Base-by-base conservation (phyloP, 2,797 vertebrate genomes). In the Hemitrygon akajei region DNA sequence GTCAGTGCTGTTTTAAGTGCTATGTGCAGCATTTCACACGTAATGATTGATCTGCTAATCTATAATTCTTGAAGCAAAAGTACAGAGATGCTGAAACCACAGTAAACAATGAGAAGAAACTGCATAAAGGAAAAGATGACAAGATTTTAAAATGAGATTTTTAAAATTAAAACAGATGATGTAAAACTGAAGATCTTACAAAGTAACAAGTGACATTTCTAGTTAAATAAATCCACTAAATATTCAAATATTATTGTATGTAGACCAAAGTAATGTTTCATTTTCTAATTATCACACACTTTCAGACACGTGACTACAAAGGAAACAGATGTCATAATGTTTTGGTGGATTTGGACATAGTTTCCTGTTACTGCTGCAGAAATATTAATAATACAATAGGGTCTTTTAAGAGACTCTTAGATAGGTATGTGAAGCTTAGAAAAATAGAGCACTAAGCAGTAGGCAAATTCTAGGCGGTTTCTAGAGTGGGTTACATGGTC, bases 291-390 rank as follows among this genome's bases (percentile, higher is more conserved):
- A 30, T 30, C 73, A 76, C 25, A 34, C 4, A 79, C 12, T 34
- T 37, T 79, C 14, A 30, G n/a, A 34, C 11, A 79, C 37, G 34
- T 2, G n/a, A 79, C 77, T 37, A 81, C 40, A 93, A 18, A 40
- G 91, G 93, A 71, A 87, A 93, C 77, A 63, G 89, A 86, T 94
- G 94, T 91, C 77, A 47, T 75, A 93, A 87, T 94, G 94, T 93
- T n/a, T 92, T 75, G 81, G 93, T 94, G 94, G 94, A 94, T 94
- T 76, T 94, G 95, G 95, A 95, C 95, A 94, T 71, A 47, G 93
- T 94, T 94, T 96, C 76, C 91, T 34, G 94, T 76, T 95, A 95
- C 94, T 95, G 94, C 94, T 94, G 91, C 94, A 94, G 94, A 96
- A 95, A 95, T 94, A 94, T 94, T 95, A 96, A 96, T 47, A 47